Evolutionary conservation across 2,113 vertebrate species (phyloP), one percentile per base, ranked within the genome.

Genomic region (Xiphophorus hellerii): DNA sequence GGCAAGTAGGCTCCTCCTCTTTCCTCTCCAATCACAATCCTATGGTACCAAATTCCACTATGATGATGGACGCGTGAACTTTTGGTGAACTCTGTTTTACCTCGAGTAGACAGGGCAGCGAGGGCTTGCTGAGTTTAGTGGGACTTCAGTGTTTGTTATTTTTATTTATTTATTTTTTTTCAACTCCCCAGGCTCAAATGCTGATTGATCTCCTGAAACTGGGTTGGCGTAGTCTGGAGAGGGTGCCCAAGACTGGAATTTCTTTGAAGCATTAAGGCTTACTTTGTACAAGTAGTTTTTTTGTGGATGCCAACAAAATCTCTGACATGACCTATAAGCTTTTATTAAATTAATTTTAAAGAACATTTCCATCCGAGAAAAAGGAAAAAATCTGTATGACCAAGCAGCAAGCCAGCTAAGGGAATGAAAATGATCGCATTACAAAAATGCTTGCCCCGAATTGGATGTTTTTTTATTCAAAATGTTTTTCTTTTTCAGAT

Each of bases 61-160:
- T 64, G 73, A 76, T 71, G 79, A 74, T 37, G 62, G 73, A 86
- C 71, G 33, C 27, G 27, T 94, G 94, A 93, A 93, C 94, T 91
- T 87, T 86, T 31, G 66, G 68, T 93, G 92, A 94, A 93, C 92
- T 83, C 17, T 62, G 30, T 82, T 87, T 88, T 84, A 73, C 48
- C 10, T 64, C 25, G 3, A 31, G 69, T 14, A 1, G 27, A 65
- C 17, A 60, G 77, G 86, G 66, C 73, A 83, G n/a, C 3, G 27
- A 86, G 84, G 85, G 74, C 85, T 79, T 29, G 48, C 60, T 51
- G 69, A 79, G 80, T 89, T 88, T 76, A 83, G 81, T 82, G 31
- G 88, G 79, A 61, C 85, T 75, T 74, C 30, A 33, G 27, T 25
- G n/a, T 31, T 37, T 84, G 54, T 85, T 51, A 58, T 80, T 71